These are phyloP conservation scores for Andrena bucephala DNA, from an alignment of 2,888 invertebrate species.

Conservation along the genomic window DNA sequence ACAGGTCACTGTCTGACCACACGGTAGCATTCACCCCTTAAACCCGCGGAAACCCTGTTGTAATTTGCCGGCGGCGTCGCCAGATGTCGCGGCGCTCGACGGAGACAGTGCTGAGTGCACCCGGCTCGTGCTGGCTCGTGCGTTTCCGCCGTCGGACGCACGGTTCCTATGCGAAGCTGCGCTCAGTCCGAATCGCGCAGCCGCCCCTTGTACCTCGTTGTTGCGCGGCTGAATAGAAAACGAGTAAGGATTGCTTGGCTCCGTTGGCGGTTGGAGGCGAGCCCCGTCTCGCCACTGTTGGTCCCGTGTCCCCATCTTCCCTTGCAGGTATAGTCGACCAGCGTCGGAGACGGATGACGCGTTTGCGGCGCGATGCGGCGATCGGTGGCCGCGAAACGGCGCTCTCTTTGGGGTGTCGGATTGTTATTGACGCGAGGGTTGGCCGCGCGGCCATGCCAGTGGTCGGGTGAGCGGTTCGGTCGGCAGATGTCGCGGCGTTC, in stretches of 20 bases:
- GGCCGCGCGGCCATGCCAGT: slow-evolving; percentile 76
- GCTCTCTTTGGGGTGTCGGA: slow-evolving; percentile 30
- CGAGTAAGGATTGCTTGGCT: slow-evolving; percentile 3
- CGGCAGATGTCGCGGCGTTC: slow-evolving; percentile 78
- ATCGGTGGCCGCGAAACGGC: not conserved
- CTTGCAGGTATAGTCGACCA: slow-evolving; percentile 5
- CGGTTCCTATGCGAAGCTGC: slow-evolving; percentile 77
- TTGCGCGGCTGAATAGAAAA: slow-evolving; percentile 51
- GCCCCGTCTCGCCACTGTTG: too few species aligned
- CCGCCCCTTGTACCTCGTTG: slow-evolving; percentile 67
- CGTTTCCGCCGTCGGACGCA: slow-evolving; percentile 63
- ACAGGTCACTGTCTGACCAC: slow-evolving; percentile 50
- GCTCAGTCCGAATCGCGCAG: slow-evolving; percentile 79
- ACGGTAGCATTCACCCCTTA: slow-evolving; percentile 27
- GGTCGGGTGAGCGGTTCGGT: slow-evolving; percentile 60
- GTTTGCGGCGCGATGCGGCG: not conserved
- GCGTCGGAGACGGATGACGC: slow-evolving; percentile 23
- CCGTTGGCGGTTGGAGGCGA: too few species aligned
- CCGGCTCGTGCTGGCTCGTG: slow-evolving; percentile 59
- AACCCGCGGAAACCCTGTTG: slow-evolving; percentile 1
- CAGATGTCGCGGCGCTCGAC: slow-evolving; percentile 46
- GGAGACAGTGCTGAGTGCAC: not conserved
- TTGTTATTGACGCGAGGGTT: slow-evolving; percentile 75
- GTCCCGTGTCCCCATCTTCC: not conserved
- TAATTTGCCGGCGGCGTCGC: too few species aligned